Base-by-base conservation (phyloP, 2,797 vertebrate genomes). In the Tinamus major region DNA sequence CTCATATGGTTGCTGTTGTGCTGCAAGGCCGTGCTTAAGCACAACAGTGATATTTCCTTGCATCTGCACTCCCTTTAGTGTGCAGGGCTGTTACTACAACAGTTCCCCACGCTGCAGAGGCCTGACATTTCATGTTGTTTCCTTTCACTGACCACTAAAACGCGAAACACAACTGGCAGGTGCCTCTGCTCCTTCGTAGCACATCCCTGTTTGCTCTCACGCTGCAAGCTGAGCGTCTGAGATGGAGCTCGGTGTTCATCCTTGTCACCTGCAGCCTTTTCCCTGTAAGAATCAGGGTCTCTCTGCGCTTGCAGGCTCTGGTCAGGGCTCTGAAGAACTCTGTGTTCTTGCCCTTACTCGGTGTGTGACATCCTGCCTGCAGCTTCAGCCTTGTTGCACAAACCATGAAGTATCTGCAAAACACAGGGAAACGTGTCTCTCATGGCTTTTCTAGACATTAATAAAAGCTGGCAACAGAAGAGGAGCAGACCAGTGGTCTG, bases 11-110 rank as follows among this genome's bases (percentile, higher is more conserved):
- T 41, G 49, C 58, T 55, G 19, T 10, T 0, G 0, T 35, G 65
- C 41, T 85, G 78, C 64, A 41, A 0, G 3, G 74, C 0, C 0
- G 11, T n/a, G 19, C 12, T 23, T 51, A 33, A 29, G 48, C 0
- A 1, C 13, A 8, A 17, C 6, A 33, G 64, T 15, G 74, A n/a
- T 21, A 16, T 0, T 1, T 16, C 46, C 35, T 64, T 81, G 59
- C 55, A 67, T 78, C 63, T 37, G 14, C 10, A 61, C 3, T 78
- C 56, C 48, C 65, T 33, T 41, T 29, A 24, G 10, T 33, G 37
- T 49, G 41, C 27, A 35, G 56, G 44, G 37, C 31, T 35, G 41
- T 23, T 55, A 14, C 26, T 71, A 18, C 19, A 51, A 46, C 31
- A 65, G 41, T 51, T 51, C 37, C 51, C 31, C 37, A 58, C 11